These are phyloP conservation scores for Amphipoea oculea DNA, from an alignment of 2,888 invertebrate species.

Conservation along the genomic window DNA sequence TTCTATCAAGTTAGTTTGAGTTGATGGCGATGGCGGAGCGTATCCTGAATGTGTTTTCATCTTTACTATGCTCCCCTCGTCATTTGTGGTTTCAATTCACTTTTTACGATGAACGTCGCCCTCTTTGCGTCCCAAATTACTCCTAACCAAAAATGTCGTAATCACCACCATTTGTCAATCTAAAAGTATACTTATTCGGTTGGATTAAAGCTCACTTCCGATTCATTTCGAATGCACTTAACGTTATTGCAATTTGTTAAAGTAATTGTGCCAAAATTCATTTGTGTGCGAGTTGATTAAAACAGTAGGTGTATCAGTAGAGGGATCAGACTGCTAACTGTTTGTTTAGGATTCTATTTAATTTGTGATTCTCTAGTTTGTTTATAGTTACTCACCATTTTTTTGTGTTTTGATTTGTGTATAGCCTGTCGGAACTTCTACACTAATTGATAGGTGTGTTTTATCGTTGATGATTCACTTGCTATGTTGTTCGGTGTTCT, in stretches of 20 bases:
- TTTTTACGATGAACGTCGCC: conserved; percentile 86
- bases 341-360: conserved; percentile 56
- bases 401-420: neutral
- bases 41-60: conserved; percentile 52
- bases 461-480: neutral
- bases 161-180: conserved; percentile 64
- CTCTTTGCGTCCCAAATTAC: conserved; percentile 83
- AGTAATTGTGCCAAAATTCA: conserved; percentile 60
- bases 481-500: neutral
- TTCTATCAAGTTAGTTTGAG: neutral
- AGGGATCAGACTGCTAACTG: conserved; percentile 52
- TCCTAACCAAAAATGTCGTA: conserved; percentile 77
- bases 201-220: conserved; percentile 56
- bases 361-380: conserved; percentile 5
- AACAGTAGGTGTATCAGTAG: conserved; percentile 60
- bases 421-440: neutral
- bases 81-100: conserved; percentile 90
- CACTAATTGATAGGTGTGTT: neutral
- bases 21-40: conserved; percentile 37
- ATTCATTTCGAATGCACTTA: conserved; percentile 33
- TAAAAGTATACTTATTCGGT: conserved; percentile 50
- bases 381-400: neutral
- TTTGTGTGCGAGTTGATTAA: conserved; percentile 62
- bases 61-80: conserved; percentile 79
- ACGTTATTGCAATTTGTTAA: conserved; percentile 37